Evolutionary conservation across 2,888 invertebrate genomes (phyloP), one percentile per base, ranked within the genome.

Genomic region (Pimpla rufipes): DNA sequence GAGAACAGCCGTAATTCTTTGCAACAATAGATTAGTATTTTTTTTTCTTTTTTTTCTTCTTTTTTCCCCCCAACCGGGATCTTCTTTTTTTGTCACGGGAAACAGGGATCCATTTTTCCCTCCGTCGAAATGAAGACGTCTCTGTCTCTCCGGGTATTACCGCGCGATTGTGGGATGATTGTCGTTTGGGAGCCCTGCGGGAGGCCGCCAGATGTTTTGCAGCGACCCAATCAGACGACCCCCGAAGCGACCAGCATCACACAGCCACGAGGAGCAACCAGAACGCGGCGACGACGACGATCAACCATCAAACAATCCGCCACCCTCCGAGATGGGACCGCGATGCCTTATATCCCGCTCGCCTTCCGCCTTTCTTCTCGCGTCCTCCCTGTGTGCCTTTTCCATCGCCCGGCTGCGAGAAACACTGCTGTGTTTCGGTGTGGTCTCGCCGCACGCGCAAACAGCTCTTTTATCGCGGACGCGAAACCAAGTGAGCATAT

Each of bases 151-250:
- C 91, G 89, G 88, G 91, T 91, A 93, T 93, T 93, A 93, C 91
- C 91, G 90, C 89, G 90, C 92, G 92, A 93, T 93, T 90, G 91
- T 88, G 85, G 91, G 90, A 90, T 92, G 92, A 93, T 92, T 93
- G 93, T 92, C 90, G 85, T 91, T 90, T 88, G 89, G 88, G 87
- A 92, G 91, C 93, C 93, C 93, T 92, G 92, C 93, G 93, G 93
- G 93, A 93, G 90, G 86, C 88, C 91, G 91, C 91, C 93, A 93
- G 93, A 93, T 93, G 93, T 93, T 93, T 92, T 92, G 92, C 91
- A 91, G 93, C 93, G 89, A 92, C 93, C 92, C 92, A 93, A 93
- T 93, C 93, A 92, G 90, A 89, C 91, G 91, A 92, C 91, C 91
- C 93, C 91, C 89, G 91, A 90, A 91, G 92, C 91, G 88, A 87